These are phyloP conservation scores for Ictalurus furcatus DNA, from an alignment of 2,113 vertebrate species.

Conservation along the genomic window DNA sequence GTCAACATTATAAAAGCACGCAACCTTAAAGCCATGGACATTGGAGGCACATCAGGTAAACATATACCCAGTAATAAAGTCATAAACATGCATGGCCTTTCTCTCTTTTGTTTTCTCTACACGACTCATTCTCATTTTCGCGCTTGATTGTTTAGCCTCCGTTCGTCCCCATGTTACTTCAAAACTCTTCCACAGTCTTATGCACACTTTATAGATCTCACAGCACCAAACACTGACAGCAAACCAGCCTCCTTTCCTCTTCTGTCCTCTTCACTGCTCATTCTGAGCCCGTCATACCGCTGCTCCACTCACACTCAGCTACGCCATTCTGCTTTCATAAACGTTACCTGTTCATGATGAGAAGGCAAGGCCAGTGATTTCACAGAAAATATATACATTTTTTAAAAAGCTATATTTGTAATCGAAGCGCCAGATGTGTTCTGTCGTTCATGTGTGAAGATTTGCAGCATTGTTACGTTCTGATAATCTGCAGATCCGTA, in stretches of 20 bases:
- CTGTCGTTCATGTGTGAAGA: not conserved
- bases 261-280: constrained; percentile 69
- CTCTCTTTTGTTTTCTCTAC: not conserved
- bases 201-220: not conserved
- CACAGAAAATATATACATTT: not conserved
- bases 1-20: constrained; percentile 99
- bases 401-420: not conserved
- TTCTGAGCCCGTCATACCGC: constrained; percentile 63
- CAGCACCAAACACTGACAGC: not conserved
- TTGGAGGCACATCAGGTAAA: constrained; percentile 96
- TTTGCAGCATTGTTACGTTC: not conserved
- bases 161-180: no score
- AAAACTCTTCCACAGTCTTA: not conserved
- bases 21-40: constrained; percentile 99
- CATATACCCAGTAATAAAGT: not conserved
- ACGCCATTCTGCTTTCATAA: not conserved
- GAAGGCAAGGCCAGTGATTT: not conserved
- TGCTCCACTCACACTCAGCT: not conserved
- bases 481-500: constrained; percentile 83
- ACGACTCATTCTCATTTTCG: not conserved
- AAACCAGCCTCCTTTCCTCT: not conserved
- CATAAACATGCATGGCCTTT: not conserved
- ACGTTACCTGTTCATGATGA: not conserved
- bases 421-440: not conserved
- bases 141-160: not conserved